These are phyloP conservation scores for Stercorarius parasiticus DNA, from an alignment of 2,113 vertebrate genomes.

Conservation along the genomic window DNA sequence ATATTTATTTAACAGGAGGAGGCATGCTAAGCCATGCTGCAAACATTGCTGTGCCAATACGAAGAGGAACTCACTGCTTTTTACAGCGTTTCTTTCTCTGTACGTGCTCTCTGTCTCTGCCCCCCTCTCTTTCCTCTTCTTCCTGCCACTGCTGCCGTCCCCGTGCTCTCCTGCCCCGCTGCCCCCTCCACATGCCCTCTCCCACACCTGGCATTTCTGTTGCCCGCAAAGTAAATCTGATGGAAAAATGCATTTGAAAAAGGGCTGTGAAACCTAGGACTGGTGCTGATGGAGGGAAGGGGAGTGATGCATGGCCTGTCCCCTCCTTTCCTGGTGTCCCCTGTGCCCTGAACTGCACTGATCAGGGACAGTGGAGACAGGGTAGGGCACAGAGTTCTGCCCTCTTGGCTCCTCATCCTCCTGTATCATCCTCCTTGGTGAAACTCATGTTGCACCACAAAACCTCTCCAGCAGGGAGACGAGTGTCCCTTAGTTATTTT, in stretches of 20 bases:
- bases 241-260: not conserved
- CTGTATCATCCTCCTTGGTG: not conserved
- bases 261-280: not conserved
- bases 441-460: not conserved
- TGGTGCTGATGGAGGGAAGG: not conserved
- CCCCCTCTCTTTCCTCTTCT: not conserved
- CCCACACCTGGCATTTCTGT: not conserved
- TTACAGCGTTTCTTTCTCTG: slow-evolving; percentile 10
- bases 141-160: not conserved
- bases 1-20: slow-evolving; percentile 73
- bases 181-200: not conserved
- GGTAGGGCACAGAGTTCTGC: not conserved
- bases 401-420: not conserved
- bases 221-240: not conserved
- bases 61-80: slow-evolving; percentile 51
- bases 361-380: not conserved
- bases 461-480: not conserved
- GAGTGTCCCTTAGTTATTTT: not conserved
- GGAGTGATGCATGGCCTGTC: not conserved
- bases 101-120: not conserved
- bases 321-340: not conserved
- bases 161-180: not conserved
- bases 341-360: not conserved
- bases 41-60: slow-evolving; percentile 62
- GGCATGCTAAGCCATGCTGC: slow-evolving; percentile 68